These are phyloP conservation scores for Acrocephalus scirpaceus DNA, from an alignment of 2,797 vertebrate species.

Conservation along the genomic window DNA sequence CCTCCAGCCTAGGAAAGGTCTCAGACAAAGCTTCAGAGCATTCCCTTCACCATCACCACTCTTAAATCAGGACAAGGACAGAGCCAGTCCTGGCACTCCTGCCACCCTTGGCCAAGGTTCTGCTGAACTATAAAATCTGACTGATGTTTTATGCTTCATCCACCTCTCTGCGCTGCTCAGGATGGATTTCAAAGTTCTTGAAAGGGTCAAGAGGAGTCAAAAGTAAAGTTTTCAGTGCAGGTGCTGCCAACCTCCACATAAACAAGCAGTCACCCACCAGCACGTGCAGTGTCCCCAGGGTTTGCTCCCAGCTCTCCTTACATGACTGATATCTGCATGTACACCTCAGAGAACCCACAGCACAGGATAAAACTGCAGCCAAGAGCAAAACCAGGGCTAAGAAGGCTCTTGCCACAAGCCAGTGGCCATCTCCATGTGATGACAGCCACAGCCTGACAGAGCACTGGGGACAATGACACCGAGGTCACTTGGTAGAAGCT, in stretches of 20 bases:
- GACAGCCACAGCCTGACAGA: constrained; percentile 81
- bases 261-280: background rate
- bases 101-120: background rate
- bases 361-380: background rate
- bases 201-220: background rate
- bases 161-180: background rate
- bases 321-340: rapidly evolving
- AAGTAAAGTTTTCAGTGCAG: background rate
- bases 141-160: background rate
- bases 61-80: background rate
- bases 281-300: background rate
- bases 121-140: background rate
- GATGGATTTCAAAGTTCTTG: background rate
- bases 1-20: background rate
- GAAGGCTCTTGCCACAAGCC: background rate
- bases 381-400: background rate
- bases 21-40: background rate
- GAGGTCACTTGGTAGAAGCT: background rate
- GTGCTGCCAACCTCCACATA: background rate
- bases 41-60: background rate
- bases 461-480: background rate
- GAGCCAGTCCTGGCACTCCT: background rate
- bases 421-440: constrained; percentile 84
- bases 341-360: background rate
- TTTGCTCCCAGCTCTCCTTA: background rate